These are phyloP conservation scores for Thalpophila matura DNA, from an alignment of 2,888 invertebrate species.

Conservation along the genomic window DNA sequence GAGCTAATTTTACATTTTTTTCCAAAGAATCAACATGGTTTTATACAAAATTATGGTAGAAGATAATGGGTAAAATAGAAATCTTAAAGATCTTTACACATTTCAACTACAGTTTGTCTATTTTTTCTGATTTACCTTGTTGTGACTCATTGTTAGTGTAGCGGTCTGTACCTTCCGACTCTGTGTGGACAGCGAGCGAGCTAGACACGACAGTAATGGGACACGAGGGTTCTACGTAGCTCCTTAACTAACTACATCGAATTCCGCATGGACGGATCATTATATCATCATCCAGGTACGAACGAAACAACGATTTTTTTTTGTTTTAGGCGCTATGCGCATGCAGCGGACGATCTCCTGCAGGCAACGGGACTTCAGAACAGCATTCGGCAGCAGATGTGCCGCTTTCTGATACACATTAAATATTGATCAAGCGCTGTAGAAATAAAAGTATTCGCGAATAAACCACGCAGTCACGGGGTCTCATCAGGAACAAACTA, in stretches of 20 bases:
- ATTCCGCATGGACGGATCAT: conserved; percentile 87
- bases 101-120: neutral
- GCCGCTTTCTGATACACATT: no score
- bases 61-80: no score
- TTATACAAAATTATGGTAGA: no score
- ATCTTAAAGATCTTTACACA: no score
- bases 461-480: no score
- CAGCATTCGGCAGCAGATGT: no score
- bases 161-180: neutral
- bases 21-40: no score
- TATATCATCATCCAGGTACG: conserved; percentile 81
- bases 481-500: no score
- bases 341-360: conserved; percentile 12
- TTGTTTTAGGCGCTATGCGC: conserved; percentile 20
- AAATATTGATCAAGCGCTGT: no score
- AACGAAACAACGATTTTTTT: conserved; percentile 72
- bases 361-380: rapidly evolving
- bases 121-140: neutral
- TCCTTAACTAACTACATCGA: conserved; percentile 82
- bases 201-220: conserved; percentile 56
- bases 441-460: no score
- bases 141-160: neutral
- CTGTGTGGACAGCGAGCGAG: conserved; percentile 34
- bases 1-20: no score
- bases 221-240: conserved; percentile 71